A percentile compares a stretch with the other conserved stretches of the same genome.
phyloP scores from a whole-genome alignment of 2,113 vertebrate genomes.

The Pagrus major region DNA sequence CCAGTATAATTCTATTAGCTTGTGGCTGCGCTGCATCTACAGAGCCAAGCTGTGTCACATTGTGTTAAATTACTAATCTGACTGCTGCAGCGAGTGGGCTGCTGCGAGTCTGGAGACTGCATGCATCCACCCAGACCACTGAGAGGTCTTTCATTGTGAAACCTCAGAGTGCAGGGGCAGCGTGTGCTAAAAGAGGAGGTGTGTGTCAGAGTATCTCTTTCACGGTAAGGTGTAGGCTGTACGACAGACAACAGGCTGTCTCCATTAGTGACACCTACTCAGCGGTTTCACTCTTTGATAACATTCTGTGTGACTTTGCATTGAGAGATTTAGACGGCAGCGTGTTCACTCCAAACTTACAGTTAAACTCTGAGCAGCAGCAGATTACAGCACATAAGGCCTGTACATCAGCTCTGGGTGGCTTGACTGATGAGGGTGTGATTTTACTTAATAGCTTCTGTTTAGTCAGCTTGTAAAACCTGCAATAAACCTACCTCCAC shows the following conservation, averaged over 20 bases:
- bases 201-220: conserved; percentile 8
- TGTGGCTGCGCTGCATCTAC: neutral
- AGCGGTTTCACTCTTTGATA: conserved; percentile 16
- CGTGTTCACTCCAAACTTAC: neutral
- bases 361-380: neutral
- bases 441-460: conserved; percentile 5
- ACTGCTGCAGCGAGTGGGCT: conserved; percentile 20
- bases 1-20: neutral
- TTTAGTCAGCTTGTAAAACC: conserved; percentile 29
- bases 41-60: neutral
- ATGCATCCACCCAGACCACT: conserved; percentile 8
- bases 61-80: conserved; percentile 32
- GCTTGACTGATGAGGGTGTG: neutral
- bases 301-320: neutral
- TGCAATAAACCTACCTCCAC: conserved; percentile 1
- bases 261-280: neutral
- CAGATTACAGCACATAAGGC: neutral
- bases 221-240: neutral
- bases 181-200: conserved; percentile 15
- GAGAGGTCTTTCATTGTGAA: conserved; percentile 22
- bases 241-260: neutral
- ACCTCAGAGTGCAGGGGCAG: neutral
- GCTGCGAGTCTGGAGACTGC: conserved; percentile 30
- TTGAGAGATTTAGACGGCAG: neutral
- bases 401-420: neutral